Percentiles rank a stretch among this genome's conserved stretches.
These are phyloP conservation scores for Microtus pennsylvanicus DNA, from an alignment of 2,113 vertebrate species.

Conservation along the genomic window DNA sequence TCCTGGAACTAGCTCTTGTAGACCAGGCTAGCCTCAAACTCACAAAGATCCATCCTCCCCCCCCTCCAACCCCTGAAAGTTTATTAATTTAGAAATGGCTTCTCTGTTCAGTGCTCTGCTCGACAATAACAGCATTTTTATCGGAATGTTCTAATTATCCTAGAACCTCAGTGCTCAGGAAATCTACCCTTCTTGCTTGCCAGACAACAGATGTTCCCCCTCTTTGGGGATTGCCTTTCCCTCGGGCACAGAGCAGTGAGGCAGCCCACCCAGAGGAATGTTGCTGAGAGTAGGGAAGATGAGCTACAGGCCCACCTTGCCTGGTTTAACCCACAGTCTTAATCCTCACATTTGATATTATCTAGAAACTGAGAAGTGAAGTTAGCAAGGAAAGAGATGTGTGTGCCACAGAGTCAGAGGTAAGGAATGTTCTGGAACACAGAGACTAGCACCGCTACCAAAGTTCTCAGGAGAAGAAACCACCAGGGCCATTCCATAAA, in stretches of 20 bases:
- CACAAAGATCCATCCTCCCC: no score
- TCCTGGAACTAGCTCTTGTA: no score
- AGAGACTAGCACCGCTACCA: no score
- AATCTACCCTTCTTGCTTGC: not conserved
- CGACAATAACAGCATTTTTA: not conserved
- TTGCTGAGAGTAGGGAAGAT: not conserved
- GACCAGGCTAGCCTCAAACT: no score
- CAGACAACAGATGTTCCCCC: not conserved
- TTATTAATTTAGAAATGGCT: not conserved
- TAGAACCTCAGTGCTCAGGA: not conserved
- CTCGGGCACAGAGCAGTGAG: not conserved
- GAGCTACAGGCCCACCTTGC: not conserved
- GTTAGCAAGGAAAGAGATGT: no score
- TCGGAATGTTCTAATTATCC: not conserved
- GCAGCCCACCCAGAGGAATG: not conserved
- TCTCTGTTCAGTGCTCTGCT: not conserved
- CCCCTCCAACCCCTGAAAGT: no score
- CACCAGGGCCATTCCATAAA: no score
- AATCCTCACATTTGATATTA: not conserved
- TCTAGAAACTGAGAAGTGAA: not conserved
- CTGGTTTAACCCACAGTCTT: not conserved
- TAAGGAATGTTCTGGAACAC: no score
- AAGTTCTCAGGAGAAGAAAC: no score
- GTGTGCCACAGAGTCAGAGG: no score
- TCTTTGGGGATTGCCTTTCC: not conserved